Evolutionary conservation across 2,113 vertebrate genomes (phyloP).

Genomic region (Castor canadensis): DNA sequence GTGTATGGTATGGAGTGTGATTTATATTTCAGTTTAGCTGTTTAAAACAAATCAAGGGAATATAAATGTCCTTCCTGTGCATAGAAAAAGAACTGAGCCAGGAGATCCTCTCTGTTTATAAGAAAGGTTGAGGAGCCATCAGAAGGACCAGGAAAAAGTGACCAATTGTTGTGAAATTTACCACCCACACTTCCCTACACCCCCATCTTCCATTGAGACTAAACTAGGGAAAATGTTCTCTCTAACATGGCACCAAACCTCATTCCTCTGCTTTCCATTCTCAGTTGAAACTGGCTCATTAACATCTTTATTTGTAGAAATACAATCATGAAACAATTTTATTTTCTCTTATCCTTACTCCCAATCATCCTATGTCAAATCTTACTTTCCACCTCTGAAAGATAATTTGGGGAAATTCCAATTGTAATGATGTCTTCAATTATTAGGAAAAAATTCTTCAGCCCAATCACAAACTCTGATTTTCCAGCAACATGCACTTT

Average conservation of each 20-base stretch:
- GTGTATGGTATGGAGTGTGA: background rate
- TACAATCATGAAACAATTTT: background rate
- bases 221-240: background rate
- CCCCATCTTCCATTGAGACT: background rate
- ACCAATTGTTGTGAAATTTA: rapidly evolving
- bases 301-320: background rate
- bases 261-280: background rate
- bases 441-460: background rate
- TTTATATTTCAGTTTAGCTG: background rate
- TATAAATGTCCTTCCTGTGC: background rate
- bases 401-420: background rate
- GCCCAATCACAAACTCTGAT: background rate
- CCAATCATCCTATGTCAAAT: background rate
- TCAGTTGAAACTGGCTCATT: background rate
- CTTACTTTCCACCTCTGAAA: background rate
- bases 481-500: background rate
- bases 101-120: background rate
- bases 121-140: background rate
- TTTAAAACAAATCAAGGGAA: background rate
- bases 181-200: background rate
- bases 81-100: background rate
- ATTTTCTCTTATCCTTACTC: background rate
- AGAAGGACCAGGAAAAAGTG: background rate
- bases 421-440: background rate
- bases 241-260: background rate